Base-by-base conservation (phyloP, 1,140 invertebrate genomes). In the Neuroterus valhalla region DNA sequence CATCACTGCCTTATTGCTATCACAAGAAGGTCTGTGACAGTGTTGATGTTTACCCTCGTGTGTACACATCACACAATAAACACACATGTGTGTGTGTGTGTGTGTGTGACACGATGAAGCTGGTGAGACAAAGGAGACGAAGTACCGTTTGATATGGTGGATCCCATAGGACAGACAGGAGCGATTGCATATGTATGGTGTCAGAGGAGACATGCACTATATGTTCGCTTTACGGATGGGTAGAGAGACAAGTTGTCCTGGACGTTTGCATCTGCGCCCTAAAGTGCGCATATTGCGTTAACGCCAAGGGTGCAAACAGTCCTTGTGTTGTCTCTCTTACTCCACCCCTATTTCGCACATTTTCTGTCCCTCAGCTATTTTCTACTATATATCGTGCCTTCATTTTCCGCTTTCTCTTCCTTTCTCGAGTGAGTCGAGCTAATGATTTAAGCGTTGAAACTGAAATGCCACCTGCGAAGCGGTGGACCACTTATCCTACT, bases 361-460 rank as follows among this genome's bases (percentile, higher is more conserved):
- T 38, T 38, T 38, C 6, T 38, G 31, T 38, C 31, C 4, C 31
- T 8, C 31, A 38, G 31, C 31, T 38, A n/a, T n/a, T n/a, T n/a
- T n/a, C n/a, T n/a, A n/a, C 10, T 38, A 38, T 38, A 38, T 38
- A 38, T 8, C 31, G 1, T 38, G 1, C 31, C 5, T 38, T 8
- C 31, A 38, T 8, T 38, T 38, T 38, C 31, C 66, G 38, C 46
- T 67, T 67, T 76, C 66, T 44, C 46, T 67, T 67, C 77, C 44
- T 71, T 66, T 77, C 66, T 77, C 62, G 50, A 50, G 5, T 19
- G 45, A 85, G 81, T 81, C 79, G 66, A 67, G 83, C 85, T 87
- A 88, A 86, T 88, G 86, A 88, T 89, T 86, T 87, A 89, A 86
- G 83, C 82, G 82, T 85, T 84, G 84, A 84, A 86, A 85, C 79